phyloP scores from a whole-genome alignment of 2,113 vertebrate genomes.

The Xiphorhynchus elegans region DNA sequence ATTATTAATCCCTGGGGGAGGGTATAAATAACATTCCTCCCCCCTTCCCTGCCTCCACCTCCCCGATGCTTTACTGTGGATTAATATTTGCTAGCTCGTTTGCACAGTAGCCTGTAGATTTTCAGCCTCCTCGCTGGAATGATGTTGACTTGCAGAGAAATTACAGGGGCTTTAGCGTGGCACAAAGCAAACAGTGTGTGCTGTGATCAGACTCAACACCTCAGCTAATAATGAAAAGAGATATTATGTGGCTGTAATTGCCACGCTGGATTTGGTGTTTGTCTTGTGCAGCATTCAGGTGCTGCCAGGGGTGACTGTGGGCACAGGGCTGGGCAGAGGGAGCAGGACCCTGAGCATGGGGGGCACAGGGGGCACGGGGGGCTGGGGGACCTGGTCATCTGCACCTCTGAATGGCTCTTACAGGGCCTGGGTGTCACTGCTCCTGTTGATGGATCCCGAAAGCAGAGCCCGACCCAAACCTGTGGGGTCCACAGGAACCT shows the following conservation, averaged over 20 bases:
- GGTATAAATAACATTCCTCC: conserved; percentile 24
- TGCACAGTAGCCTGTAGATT: conserved; percentile 60
- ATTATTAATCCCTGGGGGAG: not conserved
- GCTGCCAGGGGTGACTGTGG: not conserved
- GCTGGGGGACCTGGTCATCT: not conserved
- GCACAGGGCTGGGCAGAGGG: not conserved
- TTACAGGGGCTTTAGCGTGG: conserved; percentile 36
- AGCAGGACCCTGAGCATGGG: not conserved
- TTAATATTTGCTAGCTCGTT: conserved; percentile 56
- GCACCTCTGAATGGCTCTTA: conserved; percentile 15
- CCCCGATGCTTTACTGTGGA: conserved; percentile 10
- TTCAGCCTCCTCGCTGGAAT: not conserved
- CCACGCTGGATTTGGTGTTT: conserved; percentile 45
- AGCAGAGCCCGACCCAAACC: not conserved
- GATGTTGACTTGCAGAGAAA: conserved; percentile 51
- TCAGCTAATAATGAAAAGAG: conserved; percentile 41
- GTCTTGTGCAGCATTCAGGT: conserved; percentile 53
- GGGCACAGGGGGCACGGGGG: not conserved
- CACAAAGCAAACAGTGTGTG: conserved; percentile 44
- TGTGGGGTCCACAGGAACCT: fast-evolving
- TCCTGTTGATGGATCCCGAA: not conserved
- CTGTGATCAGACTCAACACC: conserved; percentile 56
- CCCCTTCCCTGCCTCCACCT: conserved; percentile 9
- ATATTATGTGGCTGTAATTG: conserved; percentile 39
- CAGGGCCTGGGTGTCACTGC: not conserved